Evolutionary conservation across 1,140 invertebrate genomes (phyloP).

Genomic region (Scaptomyza pallida): DNA sequence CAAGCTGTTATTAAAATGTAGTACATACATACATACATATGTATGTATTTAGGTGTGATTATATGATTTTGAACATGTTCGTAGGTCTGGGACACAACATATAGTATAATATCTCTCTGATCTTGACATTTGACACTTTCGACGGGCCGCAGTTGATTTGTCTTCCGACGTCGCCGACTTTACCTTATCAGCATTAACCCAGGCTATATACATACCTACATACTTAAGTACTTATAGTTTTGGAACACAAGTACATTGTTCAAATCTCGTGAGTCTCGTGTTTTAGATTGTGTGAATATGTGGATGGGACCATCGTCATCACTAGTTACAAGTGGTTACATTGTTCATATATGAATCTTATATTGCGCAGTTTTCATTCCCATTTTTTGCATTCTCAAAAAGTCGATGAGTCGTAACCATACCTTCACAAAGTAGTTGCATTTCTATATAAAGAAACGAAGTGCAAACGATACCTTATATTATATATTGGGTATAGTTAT

Average conservation of each 20-base stretch:
- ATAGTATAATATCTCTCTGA: not conserved
- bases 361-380: constrained; percentile 42
- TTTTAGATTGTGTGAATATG: not conserved
- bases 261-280: constrained; percentile 13
- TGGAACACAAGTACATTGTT: not conserved
- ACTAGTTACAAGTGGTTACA: constrained; percentile 13
- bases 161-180: not conserved
- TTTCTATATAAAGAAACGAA: too few relatives aligned
- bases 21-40: not conserved
- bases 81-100: not conserved
- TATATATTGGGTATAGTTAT: too few relatives aligned
- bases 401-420: constrained; percentile 26
- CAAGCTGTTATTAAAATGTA: constrained; percentile 12
- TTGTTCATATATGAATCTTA: constrained; percentile 29
- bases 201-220: not conserved
- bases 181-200: constrained; percentile 9
- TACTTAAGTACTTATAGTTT: not conserved
- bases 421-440: constrained; percentile 2
- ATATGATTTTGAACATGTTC: not conserved
- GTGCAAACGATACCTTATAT: too few relatives aligned
- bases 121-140: constrained; percentile 12
- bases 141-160: not conserved
- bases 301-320: not conserved
- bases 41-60: constrained; percentile 1
- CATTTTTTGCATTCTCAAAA: constrained; percentile 22